Conservation (phyloP, 2,113 vertebrate species). For the Python bivittatus region DNA sequence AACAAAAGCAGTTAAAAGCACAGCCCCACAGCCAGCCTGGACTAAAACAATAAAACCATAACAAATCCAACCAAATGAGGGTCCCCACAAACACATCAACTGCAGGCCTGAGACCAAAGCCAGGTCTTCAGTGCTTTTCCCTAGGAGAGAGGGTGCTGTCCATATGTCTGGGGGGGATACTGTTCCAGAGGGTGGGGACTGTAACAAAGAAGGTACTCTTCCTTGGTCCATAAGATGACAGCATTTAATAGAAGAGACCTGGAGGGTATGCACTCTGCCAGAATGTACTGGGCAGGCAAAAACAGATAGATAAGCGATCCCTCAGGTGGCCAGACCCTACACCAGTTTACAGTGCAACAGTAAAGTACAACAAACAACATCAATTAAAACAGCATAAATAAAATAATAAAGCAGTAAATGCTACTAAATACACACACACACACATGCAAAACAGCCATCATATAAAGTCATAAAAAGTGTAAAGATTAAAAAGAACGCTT, state of each 20-base stretch:
- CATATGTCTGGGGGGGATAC: not conserved
- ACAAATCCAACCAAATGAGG: not conserved
- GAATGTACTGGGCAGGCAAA: not conserved
- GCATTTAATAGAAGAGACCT: not conserved
- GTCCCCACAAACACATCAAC: not conserved
- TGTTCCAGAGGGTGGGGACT: not conserved
- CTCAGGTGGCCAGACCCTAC: not conserved
- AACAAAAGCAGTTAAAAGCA: not conserved
- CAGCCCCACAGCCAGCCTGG: not conserved
- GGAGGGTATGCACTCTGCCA: not conserved
- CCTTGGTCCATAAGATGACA: not conserved
- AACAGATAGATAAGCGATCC: not conserved
- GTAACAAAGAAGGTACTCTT: not conserved
- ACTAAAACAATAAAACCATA: not conserved
- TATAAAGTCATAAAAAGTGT: not conserved
- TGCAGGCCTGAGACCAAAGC: not conserved
- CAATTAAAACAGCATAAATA: not conserved
- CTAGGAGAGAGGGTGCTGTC: not conserved
- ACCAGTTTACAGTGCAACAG: not conserved
- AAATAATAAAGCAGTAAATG: not conserved
- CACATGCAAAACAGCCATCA: not conserved
- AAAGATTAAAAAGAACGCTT: not conserved
- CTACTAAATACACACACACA: not conserved
- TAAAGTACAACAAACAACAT: not conserved
- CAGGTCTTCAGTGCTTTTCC: not conserved